phyloP scores from a whole-genome alignment of 2,113 vertebrate genomes.

The Melanerpes aurifrons region DNA sequence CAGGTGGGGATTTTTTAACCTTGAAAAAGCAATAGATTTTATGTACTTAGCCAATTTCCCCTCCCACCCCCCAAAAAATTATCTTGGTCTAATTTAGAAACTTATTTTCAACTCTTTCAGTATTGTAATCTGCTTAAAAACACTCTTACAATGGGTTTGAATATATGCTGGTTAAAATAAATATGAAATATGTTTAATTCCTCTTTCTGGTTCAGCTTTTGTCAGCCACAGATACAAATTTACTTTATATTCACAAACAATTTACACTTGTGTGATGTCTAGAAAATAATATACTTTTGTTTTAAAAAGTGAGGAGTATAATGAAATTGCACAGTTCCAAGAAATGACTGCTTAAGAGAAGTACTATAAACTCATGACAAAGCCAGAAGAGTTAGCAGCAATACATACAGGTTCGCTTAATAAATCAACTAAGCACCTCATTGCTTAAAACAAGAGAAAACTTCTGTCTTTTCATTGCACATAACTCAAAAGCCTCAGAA shows the following conservation, averaged over 20 bases:
- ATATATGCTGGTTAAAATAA: not conserved
- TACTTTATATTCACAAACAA: conserved; percentile 22
- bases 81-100: no score
- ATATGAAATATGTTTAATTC: not conserved
- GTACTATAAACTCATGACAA: conserved; percentile 30
- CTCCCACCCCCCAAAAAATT: no score
- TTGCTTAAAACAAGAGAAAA: conserved; percentile 47
- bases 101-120: no score
- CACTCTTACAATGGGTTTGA: not conserved
- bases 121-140: no score
- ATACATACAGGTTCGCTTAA: not conserved
- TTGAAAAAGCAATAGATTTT: not conserved
- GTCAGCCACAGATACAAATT: not conserved
- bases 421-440: conserved; percentile 55
- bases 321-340: conserved; percentile 27
- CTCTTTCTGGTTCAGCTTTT: not conserved
- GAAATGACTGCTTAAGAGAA: conserved; percentile 23
- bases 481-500: conserved; percentile 30
- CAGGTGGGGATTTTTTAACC: not conserved
- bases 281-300: conserved; percentile 30
- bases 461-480: conserved; percentile 12
- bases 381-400: conserved; percentile 27
- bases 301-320: not conserved
- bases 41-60: not conserved
- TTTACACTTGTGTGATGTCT: not conserved